Evolutionary conservation across 2,888 invertebrate genomes (phyloP), one percentile per base, ranked within the genome.

Genomic region (Acleris literana): DNA sequence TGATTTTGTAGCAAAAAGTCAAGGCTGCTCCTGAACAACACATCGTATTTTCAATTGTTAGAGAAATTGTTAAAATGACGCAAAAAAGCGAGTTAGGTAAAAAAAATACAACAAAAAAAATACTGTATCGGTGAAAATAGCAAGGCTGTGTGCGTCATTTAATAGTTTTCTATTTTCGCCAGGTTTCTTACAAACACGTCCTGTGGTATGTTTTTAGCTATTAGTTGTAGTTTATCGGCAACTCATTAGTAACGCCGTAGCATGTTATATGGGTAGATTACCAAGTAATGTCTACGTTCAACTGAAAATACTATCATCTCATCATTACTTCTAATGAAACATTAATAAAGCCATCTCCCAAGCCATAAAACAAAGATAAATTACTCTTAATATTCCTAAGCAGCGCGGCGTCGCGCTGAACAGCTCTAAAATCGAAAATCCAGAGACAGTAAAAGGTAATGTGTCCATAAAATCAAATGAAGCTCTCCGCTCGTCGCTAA

Each of bases 401-500:
- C 46, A 13, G 18, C 25, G 7, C 7, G 29, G 7, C 61, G 52
- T 53, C 56, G 46, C 61, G 57, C 25, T 62, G 57, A 62, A 48
- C 52, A 48, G 51, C 33, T 61, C 39, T 33, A 66, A 46, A 66
- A 66, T 66, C 66, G 61, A 66, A 66, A 66, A 52, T 66, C 39
- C 57, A 17, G 22, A 56, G 53, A 57, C 61, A 66, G 66, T 66
- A 66, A 66, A 66, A 62, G 66, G 66, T 66, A 68, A 64, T 68
- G 68, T 43, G 56, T 64, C 68, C 56, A 68, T 68, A 68, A 68
- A 64, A 68, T 60, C 68, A 61, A 68, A 68, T 60, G 68, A 64
- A 56, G 56, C 64, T 52, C 44, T 18, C 49, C 49, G 49, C 33
- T 52, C 44, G 39, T 49, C 49, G 53, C 33, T 59, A 60, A 64